A percentile compares a stretch with the other conserved stretches of the same genome.
These are phyloP conservation scores for Hiodon tergisus DNA, from an alignment of 2,113 vertebrate genomes.

Conservation along the genomic window DNA sequence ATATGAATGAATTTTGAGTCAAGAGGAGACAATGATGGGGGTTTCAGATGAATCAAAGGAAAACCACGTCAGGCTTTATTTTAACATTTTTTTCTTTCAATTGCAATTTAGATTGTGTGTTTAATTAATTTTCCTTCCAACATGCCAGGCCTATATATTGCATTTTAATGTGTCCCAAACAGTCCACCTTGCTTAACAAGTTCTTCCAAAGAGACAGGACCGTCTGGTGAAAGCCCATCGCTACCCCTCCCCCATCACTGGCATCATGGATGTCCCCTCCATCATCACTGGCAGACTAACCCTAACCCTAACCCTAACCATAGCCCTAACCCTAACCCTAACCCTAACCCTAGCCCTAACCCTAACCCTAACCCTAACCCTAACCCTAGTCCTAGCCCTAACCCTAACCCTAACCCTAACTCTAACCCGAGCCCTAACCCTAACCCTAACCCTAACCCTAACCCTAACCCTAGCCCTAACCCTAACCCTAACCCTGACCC, in stretches of 20 bases:
- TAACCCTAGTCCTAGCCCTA: too few relatives aligned
- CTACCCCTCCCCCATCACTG: neutral
- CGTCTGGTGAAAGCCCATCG: neutral
- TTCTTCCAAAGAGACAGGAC: neutral
- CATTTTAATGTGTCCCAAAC: neutral
- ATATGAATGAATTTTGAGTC: neutral
- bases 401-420: too few relatives aligned
- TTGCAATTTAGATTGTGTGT: neutral
- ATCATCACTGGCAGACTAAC: too few relatives aligned
- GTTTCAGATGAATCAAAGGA: neutral
- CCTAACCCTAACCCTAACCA: too few relatives aligned
- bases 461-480: too few relatives aligned
- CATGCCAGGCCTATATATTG: neutral
- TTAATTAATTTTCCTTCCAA: neutral
- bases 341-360: too few relatives aligned
- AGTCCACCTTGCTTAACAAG: neutral
- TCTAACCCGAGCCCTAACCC: too few relatives aligned
- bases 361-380: too few relatives aligned
- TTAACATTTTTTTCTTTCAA: neutral
- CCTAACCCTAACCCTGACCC: too few relatives aligned
- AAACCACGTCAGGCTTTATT: neutral
- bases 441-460: too few relatives aligned
- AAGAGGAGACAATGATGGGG: neutral
- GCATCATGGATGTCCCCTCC: too few relatives aligned
- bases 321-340: too few relatives aligned